Conservation (phyloP, 1,140 invertebrate genomes). For the Ceratitis capitata region DNA sequence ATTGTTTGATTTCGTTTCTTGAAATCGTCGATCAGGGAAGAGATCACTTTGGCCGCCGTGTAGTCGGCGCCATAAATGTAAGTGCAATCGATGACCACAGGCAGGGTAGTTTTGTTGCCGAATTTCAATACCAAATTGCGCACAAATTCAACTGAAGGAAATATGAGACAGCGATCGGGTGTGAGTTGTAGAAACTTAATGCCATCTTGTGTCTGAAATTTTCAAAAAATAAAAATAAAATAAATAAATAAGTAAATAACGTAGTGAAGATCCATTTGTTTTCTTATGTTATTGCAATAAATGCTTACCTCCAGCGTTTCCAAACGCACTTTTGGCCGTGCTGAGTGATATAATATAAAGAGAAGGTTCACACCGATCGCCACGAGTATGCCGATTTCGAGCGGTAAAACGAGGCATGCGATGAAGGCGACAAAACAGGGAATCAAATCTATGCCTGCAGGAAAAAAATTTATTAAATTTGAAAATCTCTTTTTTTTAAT, state of each 20-base stretch:
- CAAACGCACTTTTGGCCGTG: constrained; percentile 84
- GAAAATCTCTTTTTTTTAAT: no score
- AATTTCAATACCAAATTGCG: constrained; percentile 82
- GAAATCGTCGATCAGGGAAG: constrained; percentile 77
- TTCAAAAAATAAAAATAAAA: neutral
- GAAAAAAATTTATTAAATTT: no score
- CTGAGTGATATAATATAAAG: constrained; percentile 89
- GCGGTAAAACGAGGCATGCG: constrained; percentile 80
- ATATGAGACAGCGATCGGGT: constrained; percentile 85
- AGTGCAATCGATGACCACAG: constrained; percentile 86
- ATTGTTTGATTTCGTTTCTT: constrained; percentile 75
- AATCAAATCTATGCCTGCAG: constrained; percentile 84
- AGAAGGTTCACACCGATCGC: constrained; percentile 87
- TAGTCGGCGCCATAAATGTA: constrained; percentile 85
- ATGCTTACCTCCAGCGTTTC: constrained; percentile 70
- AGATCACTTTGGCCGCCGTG: constrained; percentile 80
- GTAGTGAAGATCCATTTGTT: no score
- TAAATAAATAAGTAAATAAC: neutral
- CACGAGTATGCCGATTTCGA: constrained; percentile 90
- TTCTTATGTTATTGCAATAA: neutral
- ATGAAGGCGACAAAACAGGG: constrained; percentile 85
- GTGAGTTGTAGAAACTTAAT: constrained; percentile 82
- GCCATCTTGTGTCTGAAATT: constrained; percentile 70
- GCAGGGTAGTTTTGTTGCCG: constrained; percentile 72
- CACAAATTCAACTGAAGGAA: constrained; percentile 89